A percentile compares a stretch with the other conserved stretches of the same genome.
phyloP scores from a whole-genome alignment of 2,113 vertebrate species.

The Ictalurus furcatus region DNA sequence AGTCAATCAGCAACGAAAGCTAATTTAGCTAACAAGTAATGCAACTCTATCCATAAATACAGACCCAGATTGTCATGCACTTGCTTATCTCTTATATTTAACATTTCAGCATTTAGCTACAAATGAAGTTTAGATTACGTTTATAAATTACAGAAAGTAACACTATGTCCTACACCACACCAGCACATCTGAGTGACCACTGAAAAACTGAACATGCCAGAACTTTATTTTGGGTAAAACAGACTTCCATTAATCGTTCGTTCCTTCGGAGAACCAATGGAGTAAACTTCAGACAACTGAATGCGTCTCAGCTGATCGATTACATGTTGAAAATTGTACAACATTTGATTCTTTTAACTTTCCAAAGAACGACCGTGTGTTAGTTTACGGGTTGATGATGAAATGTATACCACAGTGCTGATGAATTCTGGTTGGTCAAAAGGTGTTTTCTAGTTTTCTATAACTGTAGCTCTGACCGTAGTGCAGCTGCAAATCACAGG shows the following conservation, averaged over 20 bases:
- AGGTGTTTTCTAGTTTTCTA: background rate
- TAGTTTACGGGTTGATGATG: background rate
- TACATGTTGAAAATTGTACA: no score
- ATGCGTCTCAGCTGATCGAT: background rate
- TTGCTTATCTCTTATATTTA: background rate
- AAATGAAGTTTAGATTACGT: background rate
- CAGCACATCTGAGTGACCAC: background rate
- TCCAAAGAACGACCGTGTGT: background rate
- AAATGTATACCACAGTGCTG: background rate
- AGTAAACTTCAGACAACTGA: background rate
- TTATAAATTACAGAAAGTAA: background rate
- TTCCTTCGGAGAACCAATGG: no score
- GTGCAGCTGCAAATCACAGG: background rate
- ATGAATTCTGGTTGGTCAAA: background rate
- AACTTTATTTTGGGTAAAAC: background rate
- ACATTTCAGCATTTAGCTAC: background rate
- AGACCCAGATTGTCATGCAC: background rate
- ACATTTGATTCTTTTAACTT: no score
- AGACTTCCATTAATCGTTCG: background rate
- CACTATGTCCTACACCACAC: background rate
- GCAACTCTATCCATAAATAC: background rate
- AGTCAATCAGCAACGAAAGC: background rate
- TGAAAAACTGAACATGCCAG: background rate
- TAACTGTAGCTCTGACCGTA: background rate
- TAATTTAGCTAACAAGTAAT: background rate